Percentiles rank a stretch among this genome's conserved stretches.
These are phyloP conservation scores for Limnothrissa miodon DNA, from an alignment of 2,113 vertebrate genomes.

Conservation along the genomic window DNA sequence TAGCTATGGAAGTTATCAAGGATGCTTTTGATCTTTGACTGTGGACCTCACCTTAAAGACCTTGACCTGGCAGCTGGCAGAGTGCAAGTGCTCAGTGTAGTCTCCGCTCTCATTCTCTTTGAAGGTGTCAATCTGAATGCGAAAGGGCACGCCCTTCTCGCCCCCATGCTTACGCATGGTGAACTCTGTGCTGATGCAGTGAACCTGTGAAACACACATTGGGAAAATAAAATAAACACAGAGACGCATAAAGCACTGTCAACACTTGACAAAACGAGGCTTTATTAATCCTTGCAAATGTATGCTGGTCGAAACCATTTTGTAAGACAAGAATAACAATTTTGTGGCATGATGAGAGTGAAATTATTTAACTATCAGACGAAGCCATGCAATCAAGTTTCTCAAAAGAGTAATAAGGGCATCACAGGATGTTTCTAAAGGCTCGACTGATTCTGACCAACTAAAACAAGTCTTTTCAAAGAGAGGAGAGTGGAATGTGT, in stretches of 20 bases:
- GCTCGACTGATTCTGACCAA: not conserved
- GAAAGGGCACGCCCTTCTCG: constrained; percentile 96
- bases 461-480: not conserved
- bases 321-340: too few relatives aligned
- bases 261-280: not conserved
- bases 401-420: not conserved
- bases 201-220: constrained; percentile 73
- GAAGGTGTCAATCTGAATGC: constrained; percentile 96
- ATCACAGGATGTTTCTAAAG: too few relatives aligned
- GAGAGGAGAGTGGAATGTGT: not conserved
- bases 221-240: too few relatives aligned
- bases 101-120: constrained; percentile 88
- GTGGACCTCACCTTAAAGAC: constrained; percentile 89
- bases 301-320: too few relatives aligned
- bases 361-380: not conserved
- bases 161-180: constrained; percentile 97
- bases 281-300: too few relatives aligned
- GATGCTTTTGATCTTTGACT: too few relatives aligned
- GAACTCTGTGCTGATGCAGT: constrained; percentile 99
- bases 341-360: too few relatives aligned
- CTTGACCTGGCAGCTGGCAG: constrained; percentile 98
- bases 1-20: too few relatives aligned
- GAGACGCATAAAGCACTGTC: not conserved
- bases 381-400: not conserved
- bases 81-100: constrained; percentile 94